Conservation (phyloP, 2,797 vertebrate species). For the Sphenodon punctatus region DNA sequence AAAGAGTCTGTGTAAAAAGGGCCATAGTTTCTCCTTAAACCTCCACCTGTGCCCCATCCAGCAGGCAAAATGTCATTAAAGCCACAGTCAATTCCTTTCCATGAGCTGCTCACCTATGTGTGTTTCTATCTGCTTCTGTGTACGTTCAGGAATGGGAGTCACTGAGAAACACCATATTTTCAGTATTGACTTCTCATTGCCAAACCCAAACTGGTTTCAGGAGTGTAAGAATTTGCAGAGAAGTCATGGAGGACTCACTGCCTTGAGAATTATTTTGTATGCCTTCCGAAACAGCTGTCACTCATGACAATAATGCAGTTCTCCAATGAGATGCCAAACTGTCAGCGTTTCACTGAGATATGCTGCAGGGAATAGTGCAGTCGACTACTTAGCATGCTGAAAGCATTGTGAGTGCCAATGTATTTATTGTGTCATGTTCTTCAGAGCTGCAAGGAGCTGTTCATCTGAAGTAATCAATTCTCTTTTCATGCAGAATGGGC, state of each 20-base stretch:
- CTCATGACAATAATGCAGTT: conserved; percentile 58
- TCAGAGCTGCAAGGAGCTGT: conserved; percentile 47
- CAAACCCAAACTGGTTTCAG: conserved; percentile 44
- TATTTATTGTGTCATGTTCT: conserved; percentile 50
- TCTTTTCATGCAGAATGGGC: conserved; percentile 52
- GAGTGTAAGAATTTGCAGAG: conserved; percentile 22
- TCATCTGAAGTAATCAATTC: conserved; percentile 49
- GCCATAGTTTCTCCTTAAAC: too few relatives aligned
- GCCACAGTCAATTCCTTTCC: not conserved
- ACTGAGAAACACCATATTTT: conserved; percentile 16
- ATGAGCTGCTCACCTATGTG: not conserved
- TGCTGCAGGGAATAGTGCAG: conserved; percentile 40
- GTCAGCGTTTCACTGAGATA: conserved; percentile 66
- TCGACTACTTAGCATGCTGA: conserved; percentile 55
- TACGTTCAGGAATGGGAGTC: conserved; percentile 18
- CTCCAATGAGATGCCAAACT: conserved; percentile 57
- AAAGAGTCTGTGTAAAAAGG: too few relatives aligned
- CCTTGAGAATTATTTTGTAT: conserved; percentile 22
- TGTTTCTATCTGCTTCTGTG: not conserved
- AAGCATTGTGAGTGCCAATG: conserved; percentile 29
- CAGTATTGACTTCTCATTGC: conserved; percentile 35
- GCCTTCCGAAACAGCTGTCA: conserved; percentile 41
- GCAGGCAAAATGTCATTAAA: not conserved
- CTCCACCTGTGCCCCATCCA: not conserved
- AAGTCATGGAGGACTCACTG: not conserved